Evolutionary conservation across 2,113 vertebrate genomes (phyloP), one percentile per base, ranked within the genome.

Genomic region (Platycercus adscitus): DNA sequence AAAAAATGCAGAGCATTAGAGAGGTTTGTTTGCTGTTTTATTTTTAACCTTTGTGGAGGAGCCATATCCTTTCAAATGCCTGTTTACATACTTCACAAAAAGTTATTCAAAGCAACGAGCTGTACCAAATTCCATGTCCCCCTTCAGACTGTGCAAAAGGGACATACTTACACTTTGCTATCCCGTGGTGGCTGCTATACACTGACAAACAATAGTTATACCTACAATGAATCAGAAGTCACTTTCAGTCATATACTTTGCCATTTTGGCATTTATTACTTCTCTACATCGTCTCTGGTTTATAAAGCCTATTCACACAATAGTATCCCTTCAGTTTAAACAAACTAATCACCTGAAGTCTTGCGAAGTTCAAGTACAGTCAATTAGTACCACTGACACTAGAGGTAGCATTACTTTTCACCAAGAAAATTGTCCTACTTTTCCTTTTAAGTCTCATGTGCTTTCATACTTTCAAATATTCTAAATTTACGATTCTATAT

Each of bases 371-470:
- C 78, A 95, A 78, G 37, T 68, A 52, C 10, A 86, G 61, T 24
- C 71, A 95, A 93, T 84, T 96, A 97, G 80, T 64, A 87, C 87
- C 26, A 64, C 8, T 85, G 37, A 81, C 81, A 89, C 70, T 82
- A 78, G 75, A 92, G 73, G 41, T 2, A 70, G 76, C 52, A 72
- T 33, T 69, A 85, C 47, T 81, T 90, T 85, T 95, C 64, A 47
- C 70, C 37, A 87, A 90, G 69, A 65, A 94, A 60, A 65, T 81
- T 96, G 80, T 56, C 78, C 92, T 93, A 97, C 89, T 97, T 96
- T 95, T 66, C 35, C 44, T 96, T 95, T 95, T 66, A 87, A 88
- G 52, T 89, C 82, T 94, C 66, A 61, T 72, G 61, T 86, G 88
- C 44, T 91, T 89, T 95, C 68, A 88, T 66, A 86, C 41, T 94